Evolutionary conservation across 2,113 vertebrate genomes (phyloP), one percentile per base, ranked within the genome.

Genomic region (Muscicapa adusta): DNA sequence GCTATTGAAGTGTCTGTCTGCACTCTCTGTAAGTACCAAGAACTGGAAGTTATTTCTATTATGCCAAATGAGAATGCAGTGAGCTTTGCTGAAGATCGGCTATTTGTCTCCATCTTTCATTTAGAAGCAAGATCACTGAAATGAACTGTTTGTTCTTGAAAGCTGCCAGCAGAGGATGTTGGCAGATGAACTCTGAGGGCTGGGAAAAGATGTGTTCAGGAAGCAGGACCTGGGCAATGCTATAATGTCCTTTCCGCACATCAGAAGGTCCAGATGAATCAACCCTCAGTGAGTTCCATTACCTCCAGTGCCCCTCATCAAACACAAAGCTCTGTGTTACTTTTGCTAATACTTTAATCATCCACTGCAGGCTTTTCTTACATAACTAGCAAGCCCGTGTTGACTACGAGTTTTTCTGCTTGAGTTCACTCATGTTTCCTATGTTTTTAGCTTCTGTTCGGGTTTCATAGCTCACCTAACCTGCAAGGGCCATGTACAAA

Each of bases 181-280:
- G 48, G 36, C 56, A 54, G 42, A 57, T 38, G 40, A 62, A 47
- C 2, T 33, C 40, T 3, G 5, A 79, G 47, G 18, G 28, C 42
- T 56, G 45, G 50, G 42, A 79, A 75, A 22, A n/a, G 25, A 28
- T 34, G 12, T 40, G 48, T 81, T 67, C 42, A 47, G 51, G 62
- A 12, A 62, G 31, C n/a, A 73, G 56, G 54, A 22, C 56, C 36
- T 2, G 1, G 31, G 29, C 80, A 66, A 56, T 7, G 28, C 62
- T 85, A 0, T 24, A 28, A 53, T 17, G 24, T 65, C 42, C 42
- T 53, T 70, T 40, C 47, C 47, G 38, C 26, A 23, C 28, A 72
- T 20, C 26, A 56, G 28, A 67, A 43, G 6, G 29, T 43, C 24
- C 83, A 65, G 25, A 45, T 0, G 0, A 68, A 53, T 29, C 0